A percentile compares a stretch with the other conserved stretches of the same genome.
Evolutionary conservation across 2,888 invertebrate species (phyloP).

Genomic region (Drosophila neonasuta): DNA sequence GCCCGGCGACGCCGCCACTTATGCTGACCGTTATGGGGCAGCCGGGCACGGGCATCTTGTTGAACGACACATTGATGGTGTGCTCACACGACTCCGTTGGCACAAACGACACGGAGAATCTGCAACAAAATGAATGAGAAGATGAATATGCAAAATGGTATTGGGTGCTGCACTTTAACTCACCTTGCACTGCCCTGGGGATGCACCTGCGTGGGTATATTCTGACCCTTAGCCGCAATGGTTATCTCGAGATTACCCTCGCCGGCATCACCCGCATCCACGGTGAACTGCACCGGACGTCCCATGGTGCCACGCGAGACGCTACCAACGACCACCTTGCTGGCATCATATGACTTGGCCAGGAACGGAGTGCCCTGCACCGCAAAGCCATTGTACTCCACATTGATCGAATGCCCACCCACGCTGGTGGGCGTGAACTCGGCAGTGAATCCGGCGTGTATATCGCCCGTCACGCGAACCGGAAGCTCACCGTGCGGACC

Average conservation of each 20-base stretch:
- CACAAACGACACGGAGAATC: slow-evolving; percentile 97
- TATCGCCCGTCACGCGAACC: slow-evolving; percentile 93
- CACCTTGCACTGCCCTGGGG: slow-evolving; percentile 90
- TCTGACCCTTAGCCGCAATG: slow-evolving; percentile 94
- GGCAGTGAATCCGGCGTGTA: slow-evolving; percentile 93
- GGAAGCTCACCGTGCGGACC: slow-evolving; percentile 94
- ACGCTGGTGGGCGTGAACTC: slow-evolving; percentile 96
- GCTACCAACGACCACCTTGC: slow-evolving; percentile 90
- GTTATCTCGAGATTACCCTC: slow-evolving; percentile 99
- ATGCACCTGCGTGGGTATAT: slow-evolving; percentile 97
- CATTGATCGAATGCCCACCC: slow-evolving; percentile 95
- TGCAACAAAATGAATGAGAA: slow-evolving; percentile 55
- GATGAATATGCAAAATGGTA: neutral
- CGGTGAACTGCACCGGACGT: slow-evolving; percentile 95
- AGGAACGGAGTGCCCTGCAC: slow-evolving; percentile 94
- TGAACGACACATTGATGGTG: slow-evolving; percentile 98
- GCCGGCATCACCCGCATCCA: slow-evolving; percentile 97
- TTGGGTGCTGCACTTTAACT: slow-evolving; percentile 18
- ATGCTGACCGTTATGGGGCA: slow-evolving; percentile 96
- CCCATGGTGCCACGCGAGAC: slow-evolving; percentile 93
- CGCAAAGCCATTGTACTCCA: slow-evolving; percentile 94
- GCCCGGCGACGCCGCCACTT: slow-evolving; percentile 85
- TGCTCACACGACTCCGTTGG: slow-evolving; percentile 97
- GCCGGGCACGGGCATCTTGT: slow-evolving; percentile 92
- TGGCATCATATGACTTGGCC: slow-evolving; percentile 96